Evolutionary conservation across 1,140 invertebrate species (phyloP), one percentile per base, ranked within the genome.

Genomic region (Reticulitermes speratus): DNA sequence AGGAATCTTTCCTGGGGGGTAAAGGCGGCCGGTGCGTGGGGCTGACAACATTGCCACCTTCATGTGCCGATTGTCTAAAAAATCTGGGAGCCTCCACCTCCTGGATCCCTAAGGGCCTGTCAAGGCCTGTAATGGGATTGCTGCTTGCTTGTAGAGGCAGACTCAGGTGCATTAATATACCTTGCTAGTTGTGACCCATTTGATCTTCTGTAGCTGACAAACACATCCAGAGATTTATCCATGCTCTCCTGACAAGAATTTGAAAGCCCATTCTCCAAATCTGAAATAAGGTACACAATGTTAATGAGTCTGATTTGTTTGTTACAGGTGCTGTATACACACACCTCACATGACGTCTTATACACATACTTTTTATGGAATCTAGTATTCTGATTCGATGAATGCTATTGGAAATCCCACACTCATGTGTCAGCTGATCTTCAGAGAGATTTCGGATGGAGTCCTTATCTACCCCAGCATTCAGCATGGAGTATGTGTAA

Each of bases 101-200:
- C n/a, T n/a, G n/a, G n/a, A n/a, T n/a, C n/a, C n/a, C n/a, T n/a
- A n/a, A n/a, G n/a, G n/a, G n/a, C n/a, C n/a, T n/a, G n/a, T n/a
- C n/a, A n/a, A n/a, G n/a, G n/a, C n/a, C n/a, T n/a, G n/a, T n/a
- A n/a, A n/a, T n/a, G n/a, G n/a, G n/a, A n/a, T n/a, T n/a, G n/a
- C n/a, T n/a, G n/a, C n/a, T n/a, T n/a, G 19, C 52, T 55, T 55
- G 38, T 38, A 38, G 38, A 38, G 38, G 38, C 38, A 38, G 38
- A 38, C 19, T 48, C 48, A 48, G 52, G 5, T 19, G 52, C 52
- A 21, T 12, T 16, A 21, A 86, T 83, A 84, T 90, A 94, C 94
- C 94, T 96, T 12, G 99, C 99, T 88, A 99, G 91, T 91, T 99
- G 99, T 44, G 99, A 99, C 86, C 99, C 99, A 91, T 99, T 99